phyloP scores from a whole-genome alignment of 2,888 invertebrate genomes.

The Brenthis daphne region DNA sequence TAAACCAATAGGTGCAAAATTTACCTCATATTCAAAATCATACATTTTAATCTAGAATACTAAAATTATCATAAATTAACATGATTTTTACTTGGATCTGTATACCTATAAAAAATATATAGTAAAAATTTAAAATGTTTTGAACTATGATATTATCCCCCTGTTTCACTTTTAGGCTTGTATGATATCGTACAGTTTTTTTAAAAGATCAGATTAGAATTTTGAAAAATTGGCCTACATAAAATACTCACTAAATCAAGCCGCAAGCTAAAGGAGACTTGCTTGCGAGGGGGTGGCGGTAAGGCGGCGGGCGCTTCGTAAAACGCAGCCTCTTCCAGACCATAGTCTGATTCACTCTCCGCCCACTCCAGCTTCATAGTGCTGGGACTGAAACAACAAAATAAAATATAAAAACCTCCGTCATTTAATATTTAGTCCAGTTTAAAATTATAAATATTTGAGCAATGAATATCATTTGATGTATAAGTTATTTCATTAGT shows the following conservation, averaged over 20 bases:
- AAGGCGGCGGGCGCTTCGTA: slow-evolving; percentile 83
- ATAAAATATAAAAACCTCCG: not conserved
- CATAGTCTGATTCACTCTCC: slow-evolving; percentile 84
- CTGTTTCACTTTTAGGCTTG: too few relatives aligned
- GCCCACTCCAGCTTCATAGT: slow-evolving; percentile 85
- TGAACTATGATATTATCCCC: too few relatives aligned
- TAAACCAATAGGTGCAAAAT: too few relatives aligned
- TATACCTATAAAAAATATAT: too few relatives aligned
- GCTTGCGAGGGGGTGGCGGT: slow-evolving; percentile 71
- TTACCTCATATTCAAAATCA: too few relatives aligned
- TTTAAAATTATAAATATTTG: too few relatives aligned
- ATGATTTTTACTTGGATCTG: too few relatives aligned
- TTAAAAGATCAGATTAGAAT: not conserved
- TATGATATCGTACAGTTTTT: not conserved
- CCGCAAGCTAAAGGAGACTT: slow-evolving; percentile 75
- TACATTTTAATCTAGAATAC: too few relatives aligned
- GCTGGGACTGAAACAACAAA: slow-evolving; percentile 69
- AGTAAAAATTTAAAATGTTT: too few relatives aligned
- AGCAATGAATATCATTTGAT: too few relatives aligned
- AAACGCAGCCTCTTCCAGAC: slow-evolving; percentile 87
- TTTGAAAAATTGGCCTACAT: not conserved
- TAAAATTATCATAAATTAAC: too few relatives aligned
- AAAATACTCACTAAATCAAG: slow-evolving; percentile 68
- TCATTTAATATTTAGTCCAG: not conserved
- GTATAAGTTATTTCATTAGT: too few relatives aligned